A percentile compares a stretch with the other conserved stretches of the same genome.
These are phyloP conservation scores for Vollenhovia emeryi DNA, from an alignment of 1,140 invertebrate species.

Conservation along the genomic window DNA sequence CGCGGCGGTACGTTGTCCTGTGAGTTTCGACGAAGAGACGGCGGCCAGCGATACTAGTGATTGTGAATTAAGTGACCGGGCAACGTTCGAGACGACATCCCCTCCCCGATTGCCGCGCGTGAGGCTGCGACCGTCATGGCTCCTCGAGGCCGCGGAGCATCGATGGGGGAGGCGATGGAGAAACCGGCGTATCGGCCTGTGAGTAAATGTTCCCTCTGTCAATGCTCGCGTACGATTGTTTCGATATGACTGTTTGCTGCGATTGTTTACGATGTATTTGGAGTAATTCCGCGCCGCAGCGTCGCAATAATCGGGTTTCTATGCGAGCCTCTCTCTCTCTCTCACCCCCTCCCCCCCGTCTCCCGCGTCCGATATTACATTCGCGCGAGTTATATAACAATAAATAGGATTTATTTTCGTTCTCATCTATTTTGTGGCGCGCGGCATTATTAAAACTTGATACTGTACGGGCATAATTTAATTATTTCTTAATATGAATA, in stretches of 20 bases:
- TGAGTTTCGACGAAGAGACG: too few relatives aligned
- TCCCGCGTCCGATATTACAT: background rate
- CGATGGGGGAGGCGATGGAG: background rate
- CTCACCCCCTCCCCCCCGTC: too few relatives aligned
- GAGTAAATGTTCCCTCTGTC: background rate
- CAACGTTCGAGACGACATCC: too few relatives aligned
- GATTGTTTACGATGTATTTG: background rate
- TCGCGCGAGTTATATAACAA: background rate
- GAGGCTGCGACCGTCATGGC: background rate
- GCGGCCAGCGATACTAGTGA: too few relatives aligned
- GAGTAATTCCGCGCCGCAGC: background rate
- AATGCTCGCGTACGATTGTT: background rate
- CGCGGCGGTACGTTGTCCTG: too few relatives aligned
- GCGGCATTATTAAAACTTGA: conserved; percentile 2
- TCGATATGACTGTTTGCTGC: too few relatives aligned
- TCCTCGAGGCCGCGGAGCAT: background rate
- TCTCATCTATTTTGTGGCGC: conserved; percentile 29
- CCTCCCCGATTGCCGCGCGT: background rate
- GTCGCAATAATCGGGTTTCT: background rate
- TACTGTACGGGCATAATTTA: conserved; percentile 5
- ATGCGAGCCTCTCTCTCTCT: background rate
- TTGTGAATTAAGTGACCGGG: too few relatives aligned
- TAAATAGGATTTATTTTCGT: conserved; percentile 16
- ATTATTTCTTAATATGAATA: conserved; percentile 36
- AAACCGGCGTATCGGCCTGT: background rate